A percentile compares a stretch with the other conserved stretches of the same genome.
Evolutionary conservation across 1,140 invertebrate species (phyloP).

Genomic region (Paraescarpia echinospica): DNA sequence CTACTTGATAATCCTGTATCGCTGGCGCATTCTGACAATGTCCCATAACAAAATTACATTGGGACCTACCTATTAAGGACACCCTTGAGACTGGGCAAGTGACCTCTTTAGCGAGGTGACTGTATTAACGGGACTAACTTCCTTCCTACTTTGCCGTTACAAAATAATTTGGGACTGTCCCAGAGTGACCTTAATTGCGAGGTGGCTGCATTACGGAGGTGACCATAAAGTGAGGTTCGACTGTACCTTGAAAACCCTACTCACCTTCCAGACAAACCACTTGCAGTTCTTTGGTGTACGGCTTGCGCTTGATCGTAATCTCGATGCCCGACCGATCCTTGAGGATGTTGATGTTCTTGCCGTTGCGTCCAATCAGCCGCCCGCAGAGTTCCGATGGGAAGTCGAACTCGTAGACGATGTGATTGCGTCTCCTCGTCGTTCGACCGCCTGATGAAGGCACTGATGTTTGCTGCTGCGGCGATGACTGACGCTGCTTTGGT

Average conservation of each 20-base stretch:
- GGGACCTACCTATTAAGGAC: too few relatives aligned
- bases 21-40: too few relatives aligned
- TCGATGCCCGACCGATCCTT: constrained; percentile 75
- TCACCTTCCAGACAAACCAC: constrained; percentile 81
- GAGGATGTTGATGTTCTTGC: constrained; percentile 78
- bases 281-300: constrained; percentile 71
- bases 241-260: background rate
- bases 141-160: too few relatives aligned
- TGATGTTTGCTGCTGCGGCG: background rate
- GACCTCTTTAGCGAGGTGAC: too few relatives aligned
- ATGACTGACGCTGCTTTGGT: background rate
- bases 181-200: too few relatives aligned
- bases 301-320: constrained; percentile 77
- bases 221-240: too few relatives aligned
- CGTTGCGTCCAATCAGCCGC: constrained; percentile 81
- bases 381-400: constrained; percentile 78
- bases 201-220: too few relatives aligned
- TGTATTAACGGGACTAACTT: too few relatives aligned
- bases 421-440: background rate
- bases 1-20: too few relatives aligned
- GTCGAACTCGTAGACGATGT: constrained; percentile 71
- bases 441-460: background rate
- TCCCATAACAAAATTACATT: too few relatives aligned
- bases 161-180: too few relatives aligned
- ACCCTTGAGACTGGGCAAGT: too few relatives aligned